These are phyloP conservation scores for Pterobdella sp. DNA, from an alignment of 2,888 invertebrate genomes.

Conservation along the genomic window DNA sequence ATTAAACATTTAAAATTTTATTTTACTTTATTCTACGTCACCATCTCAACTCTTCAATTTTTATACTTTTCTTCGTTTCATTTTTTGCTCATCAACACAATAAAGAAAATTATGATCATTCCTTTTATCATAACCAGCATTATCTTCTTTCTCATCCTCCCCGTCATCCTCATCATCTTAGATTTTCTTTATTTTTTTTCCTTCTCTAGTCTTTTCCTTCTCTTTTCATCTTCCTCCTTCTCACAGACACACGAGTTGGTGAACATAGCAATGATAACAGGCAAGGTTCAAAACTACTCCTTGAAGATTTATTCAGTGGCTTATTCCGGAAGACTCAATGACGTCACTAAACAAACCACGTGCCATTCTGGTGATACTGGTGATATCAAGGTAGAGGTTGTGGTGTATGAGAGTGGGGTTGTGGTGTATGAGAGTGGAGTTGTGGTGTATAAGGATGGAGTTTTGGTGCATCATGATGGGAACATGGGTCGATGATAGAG, in stretches of 20 bases:
- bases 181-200: neutral
- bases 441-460: neutral
- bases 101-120: neutral
- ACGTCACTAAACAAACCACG: slow-evolving; percentile 85
- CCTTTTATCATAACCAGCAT: neutral
- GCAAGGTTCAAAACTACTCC: slow-evolving; percentile 82
- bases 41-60: neutral
- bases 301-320: slow-evolving; percentile 92
- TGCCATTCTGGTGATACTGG: slow-evolving; percentile 91
- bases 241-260: slow-evolving; percentile 82
- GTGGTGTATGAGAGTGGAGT: neutral
- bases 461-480: neutral
- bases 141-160: neutral
- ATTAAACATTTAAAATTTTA: neutral
- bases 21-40: neutral
- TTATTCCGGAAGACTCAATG: slow-evolving; percentile 84
- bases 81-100: neutral
- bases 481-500: neutral
- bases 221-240: neutral
- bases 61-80: neutral
- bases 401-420: neutral
- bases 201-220: neutral
- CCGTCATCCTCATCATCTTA: neutral
- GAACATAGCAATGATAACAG: slow-evolving; percentile 88
- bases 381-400: slow-evolving; percentile 72